Percentiles rank a stretch among this genome's conserved stretches.
phyloP scores from a whole-genome alignment of 2,888 invertebrate genomes.

The Anorthoa munda region DNA sequence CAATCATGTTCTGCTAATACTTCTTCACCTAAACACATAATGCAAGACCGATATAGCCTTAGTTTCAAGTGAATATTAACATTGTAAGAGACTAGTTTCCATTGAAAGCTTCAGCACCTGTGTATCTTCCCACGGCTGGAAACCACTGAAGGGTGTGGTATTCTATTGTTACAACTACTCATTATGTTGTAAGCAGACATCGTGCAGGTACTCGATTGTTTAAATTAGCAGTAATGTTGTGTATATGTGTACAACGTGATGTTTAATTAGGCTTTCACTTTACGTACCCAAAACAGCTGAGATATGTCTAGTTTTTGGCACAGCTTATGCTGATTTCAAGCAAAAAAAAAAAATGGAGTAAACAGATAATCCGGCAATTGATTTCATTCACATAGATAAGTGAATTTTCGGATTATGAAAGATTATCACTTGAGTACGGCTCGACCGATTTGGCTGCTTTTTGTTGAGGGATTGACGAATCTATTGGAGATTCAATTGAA shows the following conservation, averaged over 20 bases:
- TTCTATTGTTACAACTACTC: slow-evolving; percentile 18
- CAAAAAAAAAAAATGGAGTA: neutral
- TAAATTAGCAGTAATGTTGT: neutral
- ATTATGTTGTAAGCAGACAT: slow-evolving; percentile 3
- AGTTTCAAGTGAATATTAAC: slow-evolving; percentile 19
- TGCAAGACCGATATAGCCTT: neutral
- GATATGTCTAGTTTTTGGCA: neutral
- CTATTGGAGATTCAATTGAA: no score
- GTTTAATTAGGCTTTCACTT: neutral
- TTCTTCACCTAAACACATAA: neutral
- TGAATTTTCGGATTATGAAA: no score
- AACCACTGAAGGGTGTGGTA: slow-evolving; percentile 10
- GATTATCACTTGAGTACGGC: no score
- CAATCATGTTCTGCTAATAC: neutral
- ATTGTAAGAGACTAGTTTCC: slow-evolving; percentile 8
- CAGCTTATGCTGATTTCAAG: neutral
- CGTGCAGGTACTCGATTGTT: neutral
- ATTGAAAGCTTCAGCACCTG: slow-evolving; percentile 33
- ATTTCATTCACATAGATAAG: no score
- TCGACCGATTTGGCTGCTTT: no score
- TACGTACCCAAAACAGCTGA: neutral
- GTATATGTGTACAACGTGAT: neutral
- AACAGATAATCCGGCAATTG: no score
- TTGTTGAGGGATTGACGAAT: no score
- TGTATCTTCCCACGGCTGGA: slow-evolving; percentile 16